Evolutionary conservation across 1,140 invertebrate genomes (phyloP).

Genomic region (Eumeta japonica): DNA sequence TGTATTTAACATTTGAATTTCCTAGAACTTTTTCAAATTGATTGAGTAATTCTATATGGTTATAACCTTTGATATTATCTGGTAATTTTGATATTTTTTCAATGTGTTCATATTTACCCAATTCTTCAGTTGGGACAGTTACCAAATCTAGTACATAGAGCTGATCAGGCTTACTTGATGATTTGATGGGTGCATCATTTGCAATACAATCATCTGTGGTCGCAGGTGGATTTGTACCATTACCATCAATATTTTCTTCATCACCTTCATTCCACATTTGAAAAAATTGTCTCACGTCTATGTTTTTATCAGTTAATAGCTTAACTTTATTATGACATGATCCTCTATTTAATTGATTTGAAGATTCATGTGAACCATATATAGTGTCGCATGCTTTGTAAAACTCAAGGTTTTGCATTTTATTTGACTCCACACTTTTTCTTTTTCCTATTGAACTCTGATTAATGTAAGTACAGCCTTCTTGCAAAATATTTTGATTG

Average conservation of each 20-base stretch:
- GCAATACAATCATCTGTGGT: constrained; percentile 16
- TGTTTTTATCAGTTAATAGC: constrained; percentile 43
- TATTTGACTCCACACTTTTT: constrained; percentile 41
- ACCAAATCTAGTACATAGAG: constrained; percentile 51
- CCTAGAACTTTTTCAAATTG: constrained; percentile 48
- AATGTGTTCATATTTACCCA: constrained; percentile 53
- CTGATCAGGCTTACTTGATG: constrained; percentile 20
- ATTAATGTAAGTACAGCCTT: constrained; percentile 54
- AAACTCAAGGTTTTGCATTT: constrained; percentile 25
- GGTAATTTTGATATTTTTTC: constrained; percentile 54
- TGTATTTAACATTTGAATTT: constrained; percentile 24
- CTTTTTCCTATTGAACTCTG: constrained; percentile 47
- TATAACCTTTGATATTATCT: constrained; percentile 54
- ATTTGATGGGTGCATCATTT: not conserved
- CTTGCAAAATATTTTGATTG: constrained; percentile 33
- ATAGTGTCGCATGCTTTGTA: constrained; percentile 29
- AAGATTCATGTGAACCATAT: constrained; percentile 18
- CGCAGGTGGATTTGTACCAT: constrained; percentile 10
- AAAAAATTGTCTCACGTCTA: constrained; percentile 50
- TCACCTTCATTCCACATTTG: constrained; percentile 58
- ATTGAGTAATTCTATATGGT: constrained; percentile 43
- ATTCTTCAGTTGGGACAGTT: constrained; percentile 47
- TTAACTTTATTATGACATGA: too few species aligned
- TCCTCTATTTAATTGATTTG: too few species aligned
- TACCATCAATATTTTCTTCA: constrained; percentile 36